These are phyloP conservation scores for Leptopilina myrica DNA, from an alignment of 2,888 invertebrate genomes.

Conservation along the genomic window DNA sequence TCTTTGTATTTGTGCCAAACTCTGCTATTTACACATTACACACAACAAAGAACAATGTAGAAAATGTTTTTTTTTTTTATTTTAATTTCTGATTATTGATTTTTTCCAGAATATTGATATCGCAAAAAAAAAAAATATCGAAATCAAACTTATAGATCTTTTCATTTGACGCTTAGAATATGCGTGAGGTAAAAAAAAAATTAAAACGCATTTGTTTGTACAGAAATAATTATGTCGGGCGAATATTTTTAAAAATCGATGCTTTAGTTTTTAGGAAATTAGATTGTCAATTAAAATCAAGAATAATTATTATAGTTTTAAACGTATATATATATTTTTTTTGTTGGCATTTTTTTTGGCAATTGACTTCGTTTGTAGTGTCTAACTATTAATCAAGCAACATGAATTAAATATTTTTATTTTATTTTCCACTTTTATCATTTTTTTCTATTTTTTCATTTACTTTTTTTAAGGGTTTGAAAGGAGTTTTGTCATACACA, in stretches of 20 bases:
- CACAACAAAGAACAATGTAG: conserved; percentile 55
- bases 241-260: background rate
- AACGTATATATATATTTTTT: background rate
- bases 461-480: conserved; percentile 15
- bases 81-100: conserved; percentile 43
- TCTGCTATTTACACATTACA: conserved; percentile 53
- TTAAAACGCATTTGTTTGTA: background rate
- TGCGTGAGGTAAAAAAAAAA: too few relatives aligned
- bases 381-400: background rate
- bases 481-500: too few relatives aligned
- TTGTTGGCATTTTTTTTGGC: background rate
- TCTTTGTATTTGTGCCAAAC: conserved; percentile 65
- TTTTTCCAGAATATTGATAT: conserved; percentile 69
- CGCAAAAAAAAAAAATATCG: background rate
- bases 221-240: conserved; percentile 18
- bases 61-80: conserved; percentile 59
- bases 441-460: conserved; percentile 23
- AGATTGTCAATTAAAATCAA: background rate
- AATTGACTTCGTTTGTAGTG: conserved; percentile 8
- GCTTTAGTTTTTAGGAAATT: background rate
- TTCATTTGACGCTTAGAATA: conserved; percentile 17
- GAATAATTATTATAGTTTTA: conserved; percentile 23
- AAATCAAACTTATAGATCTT: conserved; percentile 12
- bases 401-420: background rate
- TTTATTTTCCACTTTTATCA: conserved; percentile 5